A percentile compares a stretch with the other conserved stretches of the same genome.
Conservation (phyloP, 2,113 vertebrate species). For the Misgurnus mizolepis region DNA sequence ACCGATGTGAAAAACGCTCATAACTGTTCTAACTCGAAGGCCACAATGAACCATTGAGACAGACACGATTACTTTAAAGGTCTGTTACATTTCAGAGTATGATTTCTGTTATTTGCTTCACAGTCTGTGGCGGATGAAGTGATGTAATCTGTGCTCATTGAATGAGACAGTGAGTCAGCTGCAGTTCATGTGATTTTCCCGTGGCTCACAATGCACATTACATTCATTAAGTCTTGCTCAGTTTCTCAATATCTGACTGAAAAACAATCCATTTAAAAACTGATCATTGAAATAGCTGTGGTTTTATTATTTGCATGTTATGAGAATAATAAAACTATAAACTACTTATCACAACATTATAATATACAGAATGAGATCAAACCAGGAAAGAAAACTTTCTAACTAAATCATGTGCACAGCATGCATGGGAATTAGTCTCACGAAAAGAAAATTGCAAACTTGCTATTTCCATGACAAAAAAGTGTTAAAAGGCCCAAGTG, state of each 20-base stretch:
- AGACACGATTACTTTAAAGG: too few species aligned
- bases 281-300: conserved; percentile 3
- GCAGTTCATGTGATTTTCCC: conserved; percentile 46
- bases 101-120: neutral
- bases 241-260: neutral
- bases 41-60: neutral
- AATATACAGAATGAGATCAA: neutral
- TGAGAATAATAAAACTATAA: neutral
- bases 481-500: neutral
- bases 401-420: too few species aligned
- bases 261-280: neutral
- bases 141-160: conserved; percentile 1
- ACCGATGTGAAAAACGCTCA: neutral
- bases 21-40: neutral
- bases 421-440: neutral
- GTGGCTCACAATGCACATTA: conserved; percentile 23
- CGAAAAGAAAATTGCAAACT: neutral
- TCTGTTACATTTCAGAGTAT: neutral
- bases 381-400: neutral
- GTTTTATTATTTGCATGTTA: neutral
- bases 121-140: conserved; percentile 71
- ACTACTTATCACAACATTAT: too few species aligned
- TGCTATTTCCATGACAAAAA: neutral
- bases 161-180: conserved; percentile 47
- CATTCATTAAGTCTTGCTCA: neutral